Evolutionary conservation across 2,113 vertebrate genomes (phyloP), one percentile per base, ranked within the genome.

Genomic region (Triplophysa siluroides): DNA sequence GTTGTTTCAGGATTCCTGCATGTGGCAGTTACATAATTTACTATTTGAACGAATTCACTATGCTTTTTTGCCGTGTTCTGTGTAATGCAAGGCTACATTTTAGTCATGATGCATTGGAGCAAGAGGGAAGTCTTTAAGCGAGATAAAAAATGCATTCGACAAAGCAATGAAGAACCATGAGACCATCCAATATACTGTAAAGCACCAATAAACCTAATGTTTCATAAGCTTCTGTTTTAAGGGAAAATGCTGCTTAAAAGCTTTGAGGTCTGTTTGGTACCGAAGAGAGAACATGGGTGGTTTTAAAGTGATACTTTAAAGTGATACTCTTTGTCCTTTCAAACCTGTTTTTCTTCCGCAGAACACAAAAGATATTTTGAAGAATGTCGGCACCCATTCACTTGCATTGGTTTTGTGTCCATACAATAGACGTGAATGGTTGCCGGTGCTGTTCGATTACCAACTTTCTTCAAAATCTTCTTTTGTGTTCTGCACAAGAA

Each of bases 1-100:
- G 8, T 62, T 81, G 76, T 70, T 33, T 18, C 65, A 60, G 73
- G 72, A 69, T 38, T 38, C 33, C 5, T 83, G 79, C 70, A 56
- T 69, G 76, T 82, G 83, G n/a, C n/a, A 26, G 54, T 61, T 50
- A 63, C 56, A 23, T 21, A 70, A 50, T 50, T 16, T 29, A 29
- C 65, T n/a, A 8, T 19, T 14, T 38, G 52, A 69, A 68, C 9
- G 12, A 12, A 43, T 52, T 67, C 29, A 67, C 14, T 29, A 1
- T 26, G n/a, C 33, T n/a, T 56, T 56, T 58, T 12, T 58, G 24
- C 50, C n/a, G 68, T 24, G 23, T 18, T 52, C 2, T 23, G 10
- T 29, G 26, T 63, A 45, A 23, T 50, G 67, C 21, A 69, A 16
- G 66, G 43, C 43, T 50, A 50, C 66, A 50, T n/a, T n/a, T 26